Evolutionary conservation across 2,888 invertebrate genomes (phyloP).

Genomic region (Dexiosoma caninum): DNA sequence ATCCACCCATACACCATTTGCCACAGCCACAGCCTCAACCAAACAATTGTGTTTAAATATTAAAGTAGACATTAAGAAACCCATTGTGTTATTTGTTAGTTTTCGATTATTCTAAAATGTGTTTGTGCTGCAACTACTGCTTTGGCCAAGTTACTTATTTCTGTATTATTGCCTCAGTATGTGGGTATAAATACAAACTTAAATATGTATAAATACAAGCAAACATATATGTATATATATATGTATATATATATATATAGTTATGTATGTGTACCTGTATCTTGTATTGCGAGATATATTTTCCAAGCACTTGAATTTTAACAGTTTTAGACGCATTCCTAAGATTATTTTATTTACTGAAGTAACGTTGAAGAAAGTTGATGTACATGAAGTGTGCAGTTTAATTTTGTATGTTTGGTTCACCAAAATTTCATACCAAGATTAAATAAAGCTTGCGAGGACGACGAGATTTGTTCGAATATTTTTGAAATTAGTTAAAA

Average conservation of each 20-base stretch:
- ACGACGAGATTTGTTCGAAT: too few species aligned
- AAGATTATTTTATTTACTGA: background rate
- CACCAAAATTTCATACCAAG: background rate
- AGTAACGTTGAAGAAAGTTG: background rate
- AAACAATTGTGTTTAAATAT: constrained; percentile 32
- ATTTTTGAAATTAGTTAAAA: too few species aligned
- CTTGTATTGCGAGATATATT: too few species aligned
- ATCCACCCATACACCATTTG: background rate
- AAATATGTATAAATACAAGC: background rate
- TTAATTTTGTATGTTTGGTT: background rate
- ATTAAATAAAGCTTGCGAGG: background rate
- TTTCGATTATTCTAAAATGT: constrained; percentile 2
- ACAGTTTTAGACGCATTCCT: background rate
- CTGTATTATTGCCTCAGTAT: background rate
- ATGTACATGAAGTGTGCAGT: background rate
- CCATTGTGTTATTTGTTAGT: background rate
- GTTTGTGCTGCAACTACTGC: background rate
- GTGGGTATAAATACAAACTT: background rate
- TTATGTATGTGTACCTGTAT: too few species aligned
- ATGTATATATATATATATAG: background rate
- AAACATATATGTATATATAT: background rate
- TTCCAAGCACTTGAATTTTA: background rate
- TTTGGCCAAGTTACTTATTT: constrained; percentile 2
- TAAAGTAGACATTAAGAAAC: constrained; percentile 40
- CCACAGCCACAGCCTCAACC: background rate